Conservation (phyloP, 2,888 invertebrate genomes). For the Drosophila multiciliata region DNA sequence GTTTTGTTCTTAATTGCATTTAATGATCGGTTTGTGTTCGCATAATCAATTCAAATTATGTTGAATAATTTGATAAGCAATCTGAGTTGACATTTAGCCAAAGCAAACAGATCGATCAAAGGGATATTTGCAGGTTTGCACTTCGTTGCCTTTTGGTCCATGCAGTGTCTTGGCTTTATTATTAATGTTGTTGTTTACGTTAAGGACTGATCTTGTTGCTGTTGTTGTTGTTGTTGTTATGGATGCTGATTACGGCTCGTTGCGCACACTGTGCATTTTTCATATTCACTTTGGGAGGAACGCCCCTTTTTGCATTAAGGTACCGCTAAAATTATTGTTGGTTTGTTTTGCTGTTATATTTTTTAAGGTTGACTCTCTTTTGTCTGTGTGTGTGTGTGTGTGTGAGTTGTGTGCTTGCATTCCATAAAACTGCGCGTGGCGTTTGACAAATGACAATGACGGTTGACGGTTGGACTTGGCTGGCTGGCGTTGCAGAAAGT, state of each 20-base stretch:
- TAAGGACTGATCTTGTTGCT: conserved; percentile 9
- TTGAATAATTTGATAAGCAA: conserved; percentile 46
- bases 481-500: conserved; percentile 64
- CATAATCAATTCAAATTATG: conserved; percentile 23
- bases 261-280: conserved; percentile 65
- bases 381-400: conserved; percentile 15
- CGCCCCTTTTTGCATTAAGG: conserved; percentile 62
- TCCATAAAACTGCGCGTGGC: conserved; percentile 62
- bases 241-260: conserved; percentile 40
- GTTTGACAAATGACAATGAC: conserved; percentile 67
- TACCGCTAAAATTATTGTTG: conserved; percentile 49
- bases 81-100: conserved; percentile 33
- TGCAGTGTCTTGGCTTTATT: conserved; percentile 13
- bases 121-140: conserved; percentile 14
- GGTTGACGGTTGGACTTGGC: conserved; percentile 63
- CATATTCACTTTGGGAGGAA: conserved; percentile 62
- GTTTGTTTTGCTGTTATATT: conserved; percentile 30
- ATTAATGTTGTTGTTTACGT: conserved; percentile 7
- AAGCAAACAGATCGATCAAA: conserved; percentile 27
- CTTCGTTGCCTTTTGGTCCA: conserved; percentile 12
- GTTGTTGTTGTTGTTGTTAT: conserved; percentile 27
- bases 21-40: conserved; percentile 7
- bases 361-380: conserved; percentile 44
- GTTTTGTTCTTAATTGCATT: conserved; percentile 9
- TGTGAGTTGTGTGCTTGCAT: conserved; percentile 39